Percentiles rank a stretch among this genome's conserved stretches.
Evolutionary conservation across 1,140 invertebrate species (phyloP).

Genomic region (Helicoverpa armigera): DNA sequence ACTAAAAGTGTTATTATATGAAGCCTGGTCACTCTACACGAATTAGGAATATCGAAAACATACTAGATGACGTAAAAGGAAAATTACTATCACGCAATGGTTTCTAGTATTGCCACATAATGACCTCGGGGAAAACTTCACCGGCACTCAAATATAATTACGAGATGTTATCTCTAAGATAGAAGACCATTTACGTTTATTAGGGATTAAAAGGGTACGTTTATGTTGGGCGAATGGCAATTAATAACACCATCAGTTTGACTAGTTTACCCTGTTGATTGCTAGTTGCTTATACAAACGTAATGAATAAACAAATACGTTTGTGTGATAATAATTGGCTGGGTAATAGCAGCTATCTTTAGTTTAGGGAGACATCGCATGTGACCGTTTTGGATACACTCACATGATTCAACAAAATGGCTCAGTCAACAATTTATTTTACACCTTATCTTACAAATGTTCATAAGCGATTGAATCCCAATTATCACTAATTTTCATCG

Average conservation of each 20-base stretch:
- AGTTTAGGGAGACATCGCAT: background rate
- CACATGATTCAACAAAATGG: slow-evolving; percentile 17
- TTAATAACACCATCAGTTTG: slow-evolving; percentile 44
- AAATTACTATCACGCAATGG: slow-evolving; percentile 41
- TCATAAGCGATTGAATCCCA: background rate
- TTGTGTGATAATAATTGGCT: slow-evolving; percentile 22
- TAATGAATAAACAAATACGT: background rate
- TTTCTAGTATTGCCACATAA: slow-evolving; percentile 37
- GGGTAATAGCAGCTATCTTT: background rate
- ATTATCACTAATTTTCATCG: slow-evolving; percentile 5
- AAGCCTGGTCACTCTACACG: background rate
- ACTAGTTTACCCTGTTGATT: slow-evolving; percentile 43
- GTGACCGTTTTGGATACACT: slow-evolving; percentile 9
- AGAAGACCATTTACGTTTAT: slow-evolving; percentile 48
- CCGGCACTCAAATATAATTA: slow-evolving; percentile 50
- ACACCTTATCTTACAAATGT: background rate
- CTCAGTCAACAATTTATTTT: slow-evolving; percentile 22
- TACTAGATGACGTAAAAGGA: slow-evolving; percentile 28
- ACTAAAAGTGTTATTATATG: too few relatives aligned
- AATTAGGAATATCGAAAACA: slow-evolving; percentile 53
- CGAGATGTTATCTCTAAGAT: slow-evolving; percentile 56
- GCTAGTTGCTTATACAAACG: background rate
- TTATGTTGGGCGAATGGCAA: slow-evolving; percentile 35
- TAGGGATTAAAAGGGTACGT: slow-evolving; percentile 46
- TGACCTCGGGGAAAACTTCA: slow-evolving; percentile 39